Percentiles rank a stretch among this genome's conserved stretches.
These are phyloP conservation scores for Pteropus alecto DNA, from an alignment of 2,113 vertebrate species.

Conservation along the genomic window DNA sequence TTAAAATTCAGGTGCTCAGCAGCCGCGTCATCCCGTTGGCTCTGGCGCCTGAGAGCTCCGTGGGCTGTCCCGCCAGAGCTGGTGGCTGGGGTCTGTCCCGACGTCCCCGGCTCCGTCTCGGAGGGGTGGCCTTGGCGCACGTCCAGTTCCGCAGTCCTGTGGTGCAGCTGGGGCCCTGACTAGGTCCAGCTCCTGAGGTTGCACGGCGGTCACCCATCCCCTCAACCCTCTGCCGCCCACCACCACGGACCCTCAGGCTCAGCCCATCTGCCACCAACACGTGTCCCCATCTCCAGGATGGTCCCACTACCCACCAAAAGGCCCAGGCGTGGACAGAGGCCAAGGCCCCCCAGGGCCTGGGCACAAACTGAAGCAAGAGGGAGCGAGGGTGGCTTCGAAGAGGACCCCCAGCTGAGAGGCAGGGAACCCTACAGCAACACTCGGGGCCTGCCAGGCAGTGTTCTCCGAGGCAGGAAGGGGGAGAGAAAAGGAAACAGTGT, in stretches of 20 bases:
- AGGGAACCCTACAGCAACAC: too few relatives aligned
- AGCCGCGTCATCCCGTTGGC: rapidly evolving
- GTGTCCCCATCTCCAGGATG: neutral
- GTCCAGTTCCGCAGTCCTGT: too few relatives aligned
- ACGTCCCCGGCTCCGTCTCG: rapidly evolving
- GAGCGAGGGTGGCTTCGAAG: neutral
- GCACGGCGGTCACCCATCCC: neutral
- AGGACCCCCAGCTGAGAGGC: neutral
- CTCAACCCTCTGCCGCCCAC: neutral
- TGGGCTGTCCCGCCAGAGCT: rapidly evolving
- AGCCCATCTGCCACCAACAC: slow-evolving; percentile 52
- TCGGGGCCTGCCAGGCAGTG: too few relatives aligned
- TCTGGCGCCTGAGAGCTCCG: rapidly evolving
- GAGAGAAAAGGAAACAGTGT: neutral
- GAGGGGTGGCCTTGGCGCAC: neutral
- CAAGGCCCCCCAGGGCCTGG: rapidly evolving
- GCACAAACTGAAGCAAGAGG: neutral
- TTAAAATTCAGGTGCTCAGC: neutral
- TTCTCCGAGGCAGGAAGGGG: neutral
- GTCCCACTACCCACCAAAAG: neutral
- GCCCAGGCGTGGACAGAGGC: neutral
- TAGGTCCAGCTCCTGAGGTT: too few relatives aligned
- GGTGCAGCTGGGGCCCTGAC: neutral
- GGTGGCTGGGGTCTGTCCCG: rapidly evolving
- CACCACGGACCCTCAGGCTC: neutral